These are phyloP conservation scores for Lasioglossum figueresi DNA, from an alignment of 2,888 invertebrate species.

Conservation along the genomic window DNA sequence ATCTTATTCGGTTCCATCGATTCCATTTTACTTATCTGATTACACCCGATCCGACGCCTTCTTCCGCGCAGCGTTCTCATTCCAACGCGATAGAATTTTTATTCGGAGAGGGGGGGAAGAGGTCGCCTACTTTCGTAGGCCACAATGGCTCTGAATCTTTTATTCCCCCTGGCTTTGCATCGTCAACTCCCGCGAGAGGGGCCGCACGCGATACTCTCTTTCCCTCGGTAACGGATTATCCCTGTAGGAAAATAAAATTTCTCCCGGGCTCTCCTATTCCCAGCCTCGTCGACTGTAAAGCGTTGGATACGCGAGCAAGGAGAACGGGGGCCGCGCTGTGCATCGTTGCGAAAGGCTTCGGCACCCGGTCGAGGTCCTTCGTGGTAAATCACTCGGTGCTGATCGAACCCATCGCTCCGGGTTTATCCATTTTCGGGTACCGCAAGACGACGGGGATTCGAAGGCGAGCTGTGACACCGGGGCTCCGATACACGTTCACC, in stretches of 20 bases:
- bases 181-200: not conserved
- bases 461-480: conserved; percentile 50
- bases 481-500: conserved; percentile 19
- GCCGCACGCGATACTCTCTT: conserved; percentile 32
- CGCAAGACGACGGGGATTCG: conserved; percentile 54
- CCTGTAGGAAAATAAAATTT: conserved; percentile 52
- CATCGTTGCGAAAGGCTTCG: not conserved
- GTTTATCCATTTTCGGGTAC: conserved; percentile 66
- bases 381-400: conserved; percentile 68
- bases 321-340: not conserved
- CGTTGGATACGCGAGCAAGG: conserved; percentile 30
- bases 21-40: conserved; percentile 20
- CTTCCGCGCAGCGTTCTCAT: not conserved
- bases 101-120: not conserved
- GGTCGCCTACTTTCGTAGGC: not conserved
- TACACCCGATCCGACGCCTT: not conserved
- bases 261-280: not conserved
- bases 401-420: conserved; percentile 52
- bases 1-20: conserved; percentile 9
- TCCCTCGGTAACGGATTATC: conserved; percentile 47
- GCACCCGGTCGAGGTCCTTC: conserved; percentile 44
- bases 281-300: conserved; percentile 51
- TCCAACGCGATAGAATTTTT: not conserved
- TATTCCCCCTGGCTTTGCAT: conserved; percentile 17
- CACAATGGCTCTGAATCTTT: conserved; percentile 37